Conservation (phyloP, 2,888 invertebrate species). For the Parnassius smintheus region DNA sequence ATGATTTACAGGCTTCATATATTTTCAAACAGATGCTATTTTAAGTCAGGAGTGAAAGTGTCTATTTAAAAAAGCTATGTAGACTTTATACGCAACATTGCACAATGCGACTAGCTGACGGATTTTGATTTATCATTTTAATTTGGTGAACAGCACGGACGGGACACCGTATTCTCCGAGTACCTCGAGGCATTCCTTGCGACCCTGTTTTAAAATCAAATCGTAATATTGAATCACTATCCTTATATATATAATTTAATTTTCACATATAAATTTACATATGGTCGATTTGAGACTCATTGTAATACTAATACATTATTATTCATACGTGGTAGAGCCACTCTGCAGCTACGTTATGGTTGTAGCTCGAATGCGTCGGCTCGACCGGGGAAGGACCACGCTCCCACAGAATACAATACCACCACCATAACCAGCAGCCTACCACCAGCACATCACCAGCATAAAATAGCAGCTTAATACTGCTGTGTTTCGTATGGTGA, state of each 20-base stretch:
- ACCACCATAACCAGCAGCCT: too few relatives aligned
- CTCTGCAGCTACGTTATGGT: too few relatives aligned
- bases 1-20: too few relatives aligned
- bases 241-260: slow-evolving; percentile 46
- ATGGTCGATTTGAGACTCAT: neutral
- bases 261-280: slow-evolving; percentile 13
- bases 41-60: neutral
- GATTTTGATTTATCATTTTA: slow-evolving; percentile 79
- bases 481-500: too few relatives aligned
- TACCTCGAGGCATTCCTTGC: slow-evolving; percentile 50
- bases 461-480: too few relatives aligned
- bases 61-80: neutral
- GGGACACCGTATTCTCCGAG: slow-evolving; percentile 55
- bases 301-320: slow-evolving; percentile 2
- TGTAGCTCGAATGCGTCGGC: too few relatives aligned
- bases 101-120: slow-evolving; percentile 45
- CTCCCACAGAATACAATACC: too few relatives aligned
- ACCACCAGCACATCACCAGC: too few relatives aligned
- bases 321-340: too few relatives aligned
- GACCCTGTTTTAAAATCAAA: slow-evolving; percentile 62
- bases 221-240: slow-evolving; percentile 63
- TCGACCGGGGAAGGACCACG: too few relatives aligned
- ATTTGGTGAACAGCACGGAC: slow-evolving; percentile 70
- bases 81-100: slow-evolving; percentile 8
- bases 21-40: too few relatives aligned